Base-by-base conservation (phyloP, 2,113 vertebrate species). In the Toxostoma redivivum region DNA sequence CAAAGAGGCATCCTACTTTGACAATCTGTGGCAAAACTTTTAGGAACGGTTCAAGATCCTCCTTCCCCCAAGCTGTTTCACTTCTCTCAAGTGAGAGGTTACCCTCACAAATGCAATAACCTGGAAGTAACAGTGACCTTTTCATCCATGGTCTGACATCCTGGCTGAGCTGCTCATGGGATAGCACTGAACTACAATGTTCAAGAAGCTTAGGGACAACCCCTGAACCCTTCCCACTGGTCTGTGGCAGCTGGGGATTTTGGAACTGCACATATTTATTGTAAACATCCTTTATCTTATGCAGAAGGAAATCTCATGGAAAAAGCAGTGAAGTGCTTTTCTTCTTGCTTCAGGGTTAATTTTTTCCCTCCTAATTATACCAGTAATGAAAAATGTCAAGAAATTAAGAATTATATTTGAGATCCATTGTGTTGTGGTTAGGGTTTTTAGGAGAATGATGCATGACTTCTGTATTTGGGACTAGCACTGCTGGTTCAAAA, bases 141-240 rank as follows among this genome's bases (percentile, higher is more conserved):
- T 61, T 50, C 64, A 81, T 38, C 40, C 40, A 4, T 10, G 48
- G 37, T 21, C 31, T 51, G 24, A 28, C 8, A 17, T 5, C 16
- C 42, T 79, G 56, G 15, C 30, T 64, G 53, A 64, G 31, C 24
- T 72, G 48, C 24, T 69, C 8, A 2, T 17, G 38, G 37, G 10
- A 56, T 80, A 72, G 38, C 10, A 9, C 14, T 31, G 45, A 73
- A 9, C 9, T 22, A 20, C 2, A 1, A 5, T 0, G 1, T 76
- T 28, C 0, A 1, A 53, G 77, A 51, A 19, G 17, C 20, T 73
- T 45, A 65, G n/a, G n/a, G 31, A 83, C 30, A 53, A 73, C 30
- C 28, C 53, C n/a, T 14, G 45, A 65, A 28, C 30, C 23, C 28
- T 81, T 73, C 35, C 54, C 47, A 28, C 25, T 62, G 42, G 11